These are phyloP conservation scores for Zygaena filipendulae DNA, from an alignment of 2,888 invertebrate species.

Conservation along the genomic window DNA sequence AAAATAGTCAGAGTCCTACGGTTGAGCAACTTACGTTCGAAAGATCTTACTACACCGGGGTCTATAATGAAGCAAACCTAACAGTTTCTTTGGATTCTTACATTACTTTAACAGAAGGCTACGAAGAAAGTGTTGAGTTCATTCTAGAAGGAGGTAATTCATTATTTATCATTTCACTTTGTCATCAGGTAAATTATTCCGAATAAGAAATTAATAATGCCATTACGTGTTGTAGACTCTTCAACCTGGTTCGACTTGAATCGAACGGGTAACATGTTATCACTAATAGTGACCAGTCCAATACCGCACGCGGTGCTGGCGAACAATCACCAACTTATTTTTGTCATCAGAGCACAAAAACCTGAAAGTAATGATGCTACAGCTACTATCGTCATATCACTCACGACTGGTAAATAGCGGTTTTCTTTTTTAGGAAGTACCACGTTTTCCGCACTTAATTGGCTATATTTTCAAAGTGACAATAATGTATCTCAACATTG, in stretches of 20 bases:
- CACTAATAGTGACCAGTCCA: slow-evolving; percentile 12
- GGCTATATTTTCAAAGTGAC: too few relatives aligned
- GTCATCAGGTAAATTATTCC: too few relatives aligned
- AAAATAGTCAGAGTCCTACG: neutral
- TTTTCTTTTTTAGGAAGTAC: too few relatives aligned
- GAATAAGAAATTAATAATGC: slow-evolving; percentile 9
- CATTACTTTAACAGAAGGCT: slow-evolving; percentile 16
- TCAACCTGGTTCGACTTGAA: slow-evolving; percentile 18
- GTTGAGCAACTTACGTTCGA: slow-evolving; percentile 10
- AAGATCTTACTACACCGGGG: slow-evolving; percentile 23
- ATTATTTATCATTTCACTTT: too few relatives aligned
- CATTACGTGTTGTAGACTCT: slow-evolving; percentile 11
- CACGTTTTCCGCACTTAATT: too few relatives aligned
- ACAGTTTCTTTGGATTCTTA: too few relatives aligned
- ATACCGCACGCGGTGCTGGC: slow-evolving; percentile 22
- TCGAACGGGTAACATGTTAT: slow-evolving; percentile 14
- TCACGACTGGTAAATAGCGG: slow-evolving; percentile 18
- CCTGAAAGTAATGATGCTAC: slow-evolving; percentile 16
- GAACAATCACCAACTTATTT: slow-evolving; percentile 22
- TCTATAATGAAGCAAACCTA: slow-evolving; percentile 13
- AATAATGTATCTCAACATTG: too few relatives aligned
- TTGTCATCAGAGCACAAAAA: slow-evolving; percentile 19
- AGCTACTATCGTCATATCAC: slow-evolving; percentile 20
- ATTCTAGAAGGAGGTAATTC: slow-evolving; percentile 24
- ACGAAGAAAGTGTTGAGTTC: slow-evolving; percentile 20